These are phyloP conservation scores for Streptopelia turtur DNA, from an alignment of 2,797 vertebrate species.

Conservation along the genomic window DNA sequence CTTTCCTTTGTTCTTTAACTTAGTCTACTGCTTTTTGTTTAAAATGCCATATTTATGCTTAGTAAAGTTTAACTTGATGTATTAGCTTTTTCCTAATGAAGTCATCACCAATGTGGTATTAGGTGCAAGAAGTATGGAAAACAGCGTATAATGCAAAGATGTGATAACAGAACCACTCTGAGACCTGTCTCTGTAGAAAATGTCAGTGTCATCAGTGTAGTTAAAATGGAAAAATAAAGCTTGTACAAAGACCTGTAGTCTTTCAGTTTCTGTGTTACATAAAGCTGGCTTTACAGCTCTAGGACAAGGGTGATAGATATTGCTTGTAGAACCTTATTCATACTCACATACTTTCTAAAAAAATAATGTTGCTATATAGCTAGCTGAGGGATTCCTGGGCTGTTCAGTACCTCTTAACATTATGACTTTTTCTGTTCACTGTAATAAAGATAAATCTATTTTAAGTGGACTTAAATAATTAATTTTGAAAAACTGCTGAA, in stretches of 20 bases:
- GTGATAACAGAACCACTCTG: neutral
- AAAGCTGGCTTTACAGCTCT: neutral
- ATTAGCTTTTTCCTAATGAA: neutral
- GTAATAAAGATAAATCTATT: neutral
- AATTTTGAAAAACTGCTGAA: neutral
- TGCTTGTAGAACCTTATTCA: neutral
- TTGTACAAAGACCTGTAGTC: neutral
- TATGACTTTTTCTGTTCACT: neutral
- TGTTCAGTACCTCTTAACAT: neutral
- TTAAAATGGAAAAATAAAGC: neutral
- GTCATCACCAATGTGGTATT: accelerated
- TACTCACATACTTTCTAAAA: neutral
- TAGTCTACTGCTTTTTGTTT: neutral
- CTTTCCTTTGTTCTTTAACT: neutral
- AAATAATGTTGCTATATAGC: neutral
- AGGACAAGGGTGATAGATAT: neutral
- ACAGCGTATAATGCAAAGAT: neutral
- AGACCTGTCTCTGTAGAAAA: neutral
- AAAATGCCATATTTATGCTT: neutral
- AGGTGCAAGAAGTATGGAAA: neutral
- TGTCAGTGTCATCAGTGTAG: neutral
- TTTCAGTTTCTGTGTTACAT: neutral
- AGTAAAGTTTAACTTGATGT: neutral
- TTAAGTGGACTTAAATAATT: neutral
- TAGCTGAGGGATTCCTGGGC: neutral